Conservation (phyloP, 92 coral and sea anemone species). For the Umimayanthus chanpuru region DNA sequence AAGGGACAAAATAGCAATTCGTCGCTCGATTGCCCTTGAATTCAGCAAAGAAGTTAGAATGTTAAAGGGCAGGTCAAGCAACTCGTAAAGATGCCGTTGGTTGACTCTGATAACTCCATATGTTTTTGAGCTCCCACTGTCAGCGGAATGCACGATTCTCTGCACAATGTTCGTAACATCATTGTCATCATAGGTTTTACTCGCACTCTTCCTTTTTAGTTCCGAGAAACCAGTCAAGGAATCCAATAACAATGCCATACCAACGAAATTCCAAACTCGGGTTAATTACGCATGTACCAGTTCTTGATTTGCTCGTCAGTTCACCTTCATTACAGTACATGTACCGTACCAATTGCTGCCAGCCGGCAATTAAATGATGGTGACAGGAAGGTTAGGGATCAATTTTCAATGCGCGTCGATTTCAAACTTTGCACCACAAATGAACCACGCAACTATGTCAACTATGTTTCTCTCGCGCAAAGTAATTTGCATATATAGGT, state of each 20-base stretch:
- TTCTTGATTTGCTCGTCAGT: too few relatives aligned
- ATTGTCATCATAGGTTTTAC: neutral
- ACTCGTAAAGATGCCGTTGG: constrained; percentile 16
- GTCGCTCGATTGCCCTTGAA: neutral
- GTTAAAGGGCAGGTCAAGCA: constrained; percentile 31
- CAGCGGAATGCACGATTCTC: constrained; percentile 10
- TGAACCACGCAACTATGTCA: too few relatives aligned
- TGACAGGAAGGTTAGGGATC: too few relatives aligned
- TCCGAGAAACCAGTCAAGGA: constrained; percentile 34
- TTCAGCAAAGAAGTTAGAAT: constrained; percentile 1
- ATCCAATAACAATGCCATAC: constrained; percentile 35
- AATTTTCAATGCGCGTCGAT: too few relatives aligned
- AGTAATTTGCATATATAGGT: too few relatives aligned
- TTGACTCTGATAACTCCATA: neutral
- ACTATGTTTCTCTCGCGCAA: too few relatives aligned
- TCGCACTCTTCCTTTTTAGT: neutral
- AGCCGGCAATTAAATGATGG: too few relatives aligned
- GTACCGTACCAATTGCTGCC: too few relatives aligned
- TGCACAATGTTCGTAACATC: constrained; percentile 7
- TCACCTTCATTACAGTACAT: too few relatives aligned
- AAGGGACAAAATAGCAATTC: constrained; percentile 30
- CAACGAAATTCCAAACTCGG: neutral
- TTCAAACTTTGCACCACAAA: too few relatives aligned
- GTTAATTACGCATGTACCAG: too few relatives aligned
- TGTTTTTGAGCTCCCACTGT: neutral